Evolutionary conservation across 1,140 invertebrate genomes (phyloP).

Genomic region (Ectropis grisescens): DNA sequence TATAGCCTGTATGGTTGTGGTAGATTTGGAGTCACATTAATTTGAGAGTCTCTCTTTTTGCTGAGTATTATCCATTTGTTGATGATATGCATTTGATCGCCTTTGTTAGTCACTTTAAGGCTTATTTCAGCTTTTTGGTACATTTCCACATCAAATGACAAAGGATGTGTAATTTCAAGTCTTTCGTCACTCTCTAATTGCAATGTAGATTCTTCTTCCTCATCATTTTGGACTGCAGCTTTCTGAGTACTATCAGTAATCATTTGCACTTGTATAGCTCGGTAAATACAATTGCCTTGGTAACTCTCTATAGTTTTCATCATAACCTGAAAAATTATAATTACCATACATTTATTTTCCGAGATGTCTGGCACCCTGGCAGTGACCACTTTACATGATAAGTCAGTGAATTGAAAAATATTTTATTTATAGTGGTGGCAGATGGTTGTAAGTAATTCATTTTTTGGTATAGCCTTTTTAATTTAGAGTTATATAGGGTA

Average conservation of each 20-base stretch:
- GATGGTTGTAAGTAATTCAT: too few relatives aligned
- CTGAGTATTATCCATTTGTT: slow-evolving; percentile 51
- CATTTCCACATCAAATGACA: slow-evolving; percentile 39
- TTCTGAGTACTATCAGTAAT: slow-evolving; percentile 3
- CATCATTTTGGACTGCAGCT: slow-evolving; percentile 6
- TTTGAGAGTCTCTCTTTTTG: slow-evolving; percentile 44
- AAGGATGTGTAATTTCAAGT: slow-evolving; percentile 35
- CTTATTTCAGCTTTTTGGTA: slow-evolving; percentile 24
- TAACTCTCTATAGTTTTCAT: slow-evolving; percentile 78
- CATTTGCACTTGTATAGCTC: slow-evolving; percentile 72
- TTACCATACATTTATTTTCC: too few relatives aligned
- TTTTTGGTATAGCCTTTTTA: too few relatives aligned
- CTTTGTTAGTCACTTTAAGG: slow-evolving; percentile 39
- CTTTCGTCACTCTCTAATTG: slow-evolving; percentile 31
- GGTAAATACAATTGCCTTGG: slow-evolving; percentile 72
- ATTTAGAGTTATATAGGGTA: too few relatives aligned
- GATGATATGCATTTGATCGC: slow-evolving; percentile 30
- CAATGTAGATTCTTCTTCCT: slow-evolving; percentile 25
- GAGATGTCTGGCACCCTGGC: too few relatives aligned
- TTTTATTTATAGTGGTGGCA: too few relatives aligned
- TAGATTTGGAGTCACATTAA: slow-evolving; percentile 38
- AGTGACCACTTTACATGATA: too few relatives aligned
- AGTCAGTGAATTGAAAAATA: too few relatives aligned
- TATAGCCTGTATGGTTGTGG: slow-evolving; percentile 27
- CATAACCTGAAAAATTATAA: slow-evolving; percentile 52